These are phyloP conservation scores for Mus spretus DNA, from an alignment of 2,797 vertebrate genomes.

Conservation along the genomic window DNA sequence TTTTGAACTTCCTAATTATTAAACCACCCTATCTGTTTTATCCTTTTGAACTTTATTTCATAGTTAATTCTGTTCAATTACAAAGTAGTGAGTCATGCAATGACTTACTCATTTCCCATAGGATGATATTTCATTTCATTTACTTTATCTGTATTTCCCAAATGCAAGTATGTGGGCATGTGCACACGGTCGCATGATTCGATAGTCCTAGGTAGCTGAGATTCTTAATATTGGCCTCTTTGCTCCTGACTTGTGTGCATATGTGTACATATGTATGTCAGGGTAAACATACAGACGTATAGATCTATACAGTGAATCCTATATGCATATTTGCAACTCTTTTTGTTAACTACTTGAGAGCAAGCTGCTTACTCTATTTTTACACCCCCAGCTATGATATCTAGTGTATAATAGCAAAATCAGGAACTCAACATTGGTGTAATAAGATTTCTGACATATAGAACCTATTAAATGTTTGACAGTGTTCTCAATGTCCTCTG, in stretches of 20 bases:
- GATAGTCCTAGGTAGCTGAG: background rate
- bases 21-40: background rate
- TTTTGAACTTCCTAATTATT: conserved; percentile 21
- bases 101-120: conserved; percentile 8
- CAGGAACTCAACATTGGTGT: background rate
- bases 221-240: background rate
- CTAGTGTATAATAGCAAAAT: background rate
- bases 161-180: rapidly evolving
- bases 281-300: too few species aligned
- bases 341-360: background rate
- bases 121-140: background rate
- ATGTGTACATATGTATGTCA: background rate
- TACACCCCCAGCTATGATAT: background rate
- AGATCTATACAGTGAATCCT: background rate
- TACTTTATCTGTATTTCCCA: background rate
- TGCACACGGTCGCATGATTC: background rate
- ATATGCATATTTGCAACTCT: background rate
- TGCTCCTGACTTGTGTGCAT: background rate
- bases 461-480: background rate
- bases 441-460: background rate
- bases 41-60: conserved; percentile 11
- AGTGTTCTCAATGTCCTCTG: background rate
- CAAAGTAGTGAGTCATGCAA: background rate
- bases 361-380: background rate
- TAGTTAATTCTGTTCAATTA: background rate